Conservation (phyloP, 2,888 invertebrate species). For the Hipparchia semele region DNA sequence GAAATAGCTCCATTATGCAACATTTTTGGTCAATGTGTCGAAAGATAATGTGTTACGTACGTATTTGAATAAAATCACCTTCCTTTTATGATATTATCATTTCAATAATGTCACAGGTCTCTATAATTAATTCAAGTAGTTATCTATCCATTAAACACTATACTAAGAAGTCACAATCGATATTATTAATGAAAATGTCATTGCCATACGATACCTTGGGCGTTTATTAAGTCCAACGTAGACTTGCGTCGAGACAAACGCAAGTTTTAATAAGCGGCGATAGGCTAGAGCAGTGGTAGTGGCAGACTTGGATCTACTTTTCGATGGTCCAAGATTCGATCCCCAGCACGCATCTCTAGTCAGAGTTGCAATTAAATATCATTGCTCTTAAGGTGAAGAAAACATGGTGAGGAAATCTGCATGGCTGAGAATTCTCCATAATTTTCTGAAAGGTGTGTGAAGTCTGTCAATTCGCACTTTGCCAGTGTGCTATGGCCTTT, state of each 20-base stretch:
- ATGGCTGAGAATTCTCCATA: too few species aligned
- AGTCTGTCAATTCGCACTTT: too few species aligned
- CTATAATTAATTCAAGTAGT: conserved; percentile 19
- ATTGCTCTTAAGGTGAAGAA: too few species aligned
- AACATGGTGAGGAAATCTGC: too few species aligned
- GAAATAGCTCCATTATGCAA: background rate
- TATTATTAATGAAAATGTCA: conserved; percentile 46
- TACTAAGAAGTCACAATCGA: conserved; percentile 31
- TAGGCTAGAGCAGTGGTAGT: background rate
- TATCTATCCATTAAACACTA: conserved; percentile 24
- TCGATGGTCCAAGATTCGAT: too few species aligned
- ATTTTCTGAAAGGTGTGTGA: too few species aligned
- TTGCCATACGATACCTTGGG: conserved; percentile 43
- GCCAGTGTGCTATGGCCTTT: too few species aligned
- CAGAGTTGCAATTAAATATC: too few species aligned
- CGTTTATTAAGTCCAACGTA: conserved; percentile 31
- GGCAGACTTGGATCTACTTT: too few species aligned
- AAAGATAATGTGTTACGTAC: background rate
- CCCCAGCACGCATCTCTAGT: too few species aligned
- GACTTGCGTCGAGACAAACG: conserved; percentile 24
- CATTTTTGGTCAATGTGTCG: background rate
- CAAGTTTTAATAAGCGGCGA: background rate
- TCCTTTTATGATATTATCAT: background rate
- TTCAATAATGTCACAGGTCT: conserved; percentile 13
- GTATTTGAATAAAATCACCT: background rate